Conservation (phyloP, 2,888 invertebrate genomes). For the Tenthredo distinguenda region DNA sequence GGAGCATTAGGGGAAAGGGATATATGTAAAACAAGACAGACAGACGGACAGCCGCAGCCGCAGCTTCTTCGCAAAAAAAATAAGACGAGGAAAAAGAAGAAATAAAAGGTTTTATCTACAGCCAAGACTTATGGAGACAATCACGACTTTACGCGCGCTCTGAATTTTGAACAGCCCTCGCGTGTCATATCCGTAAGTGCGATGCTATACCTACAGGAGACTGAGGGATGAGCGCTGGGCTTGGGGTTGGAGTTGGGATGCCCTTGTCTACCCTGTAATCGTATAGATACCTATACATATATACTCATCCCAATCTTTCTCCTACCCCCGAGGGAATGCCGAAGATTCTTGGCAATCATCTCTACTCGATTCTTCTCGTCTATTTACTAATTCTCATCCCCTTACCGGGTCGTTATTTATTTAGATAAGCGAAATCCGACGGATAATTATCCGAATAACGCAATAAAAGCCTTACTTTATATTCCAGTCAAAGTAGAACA, state of each 20-base stretch:
- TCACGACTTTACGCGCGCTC: constrained; percentile 47
- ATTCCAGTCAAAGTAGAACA: background rate
- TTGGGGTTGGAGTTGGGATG: background rate
- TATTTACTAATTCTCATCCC: background rate
- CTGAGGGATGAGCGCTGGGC: background rate
- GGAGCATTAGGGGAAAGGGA: constrained; percentile 15
- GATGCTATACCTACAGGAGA: background rate
- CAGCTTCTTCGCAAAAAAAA: background rate
- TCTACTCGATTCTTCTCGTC: background rate
- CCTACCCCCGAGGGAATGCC: background rate
- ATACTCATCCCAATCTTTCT: background rate
- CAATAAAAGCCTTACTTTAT: background rate
- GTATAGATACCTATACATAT: background rate
- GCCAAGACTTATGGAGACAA: constrained; percentile 53
- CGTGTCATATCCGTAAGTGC: constrained; percentile 49
- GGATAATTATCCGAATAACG: background rate
- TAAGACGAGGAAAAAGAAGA: background rate
- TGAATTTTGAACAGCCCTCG: constrained; percentile 49
- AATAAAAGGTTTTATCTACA: constrained; percentile 52
- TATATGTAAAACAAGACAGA: constrained; percentile 15
- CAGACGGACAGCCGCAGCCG: constrained; percentile 13
- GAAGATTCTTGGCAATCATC: background rate
- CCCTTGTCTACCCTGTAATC: constrained; percentile 16
- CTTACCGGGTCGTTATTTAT: background rate
- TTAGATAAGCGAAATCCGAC: background rate